phyloP scores from a whole-genome alignment of 2,888 invertebrate genomes.

The Phragmatobia fuliginosa region DNA sequence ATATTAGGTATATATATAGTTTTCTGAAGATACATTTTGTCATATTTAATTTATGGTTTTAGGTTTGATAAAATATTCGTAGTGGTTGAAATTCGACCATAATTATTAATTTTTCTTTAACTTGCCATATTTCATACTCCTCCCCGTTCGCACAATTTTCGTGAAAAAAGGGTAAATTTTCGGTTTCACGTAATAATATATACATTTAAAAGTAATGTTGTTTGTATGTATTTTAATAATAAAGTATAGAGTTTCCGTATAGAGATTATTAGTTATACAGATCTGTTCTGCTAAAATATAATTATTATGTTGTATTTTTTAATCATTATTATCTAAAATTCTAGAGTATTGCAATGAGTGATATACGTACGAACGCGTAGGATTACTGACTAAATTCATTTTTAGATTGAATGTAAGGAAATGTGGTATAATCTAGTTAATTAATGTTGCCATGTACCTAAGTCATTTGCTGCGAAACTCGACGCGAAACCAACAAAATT shows the following conservation, averaged over 20 bases:
- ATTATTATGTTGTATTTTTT: background rate
- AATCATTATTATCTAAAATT: slow-evolving; percentile 11
- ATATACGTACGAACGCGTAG: slow-evolving; percentile 17
- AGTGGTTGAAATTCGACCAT: too few relatives aligned
- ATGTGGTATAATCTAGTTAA: slow-evolving; percentile 36
- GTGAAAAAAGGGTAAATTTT: too few relatives aligned
- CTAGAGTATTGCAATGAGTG: slow-evolving; percentile 7
- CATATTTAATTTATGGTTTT: background rate
- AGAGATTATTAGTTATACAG: background rate
- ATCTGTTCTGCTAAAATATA: background rate
- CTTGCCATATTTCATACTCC: too few relatives aligned
- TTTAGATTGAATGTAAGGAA: slow-evolving; percentile 26
- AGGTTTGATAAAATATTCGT: too few relatives aligned
- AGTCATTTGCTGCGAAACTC: slow-evolving; percentile 39
- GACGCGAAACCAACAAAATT: slow-evolving; percentile 31
- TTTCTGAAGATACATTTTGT: background rate
- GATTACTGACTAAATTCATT: slow-evolving; percentile 22
- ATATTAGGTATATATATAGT: background rate
- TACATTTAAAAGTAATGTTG: too few relatives aligned
- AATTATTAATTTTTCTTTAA: too few relatives aligned
- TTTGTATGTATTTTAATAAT: too few relatives aligned
- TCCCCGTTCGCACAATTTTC: too few relatives aligned
- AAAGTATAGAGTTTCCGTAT: too few relatives aligned
- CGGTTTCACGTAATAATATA: too few relatives aligned
- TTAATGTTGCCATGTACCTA: slow-evolving; percentile 43